Percentiles rank a stretch among this genome's conserved stretches.
Conservation (phyloP, 2,113 vertebrate genomes). For the Numenius arquata region DNA sequence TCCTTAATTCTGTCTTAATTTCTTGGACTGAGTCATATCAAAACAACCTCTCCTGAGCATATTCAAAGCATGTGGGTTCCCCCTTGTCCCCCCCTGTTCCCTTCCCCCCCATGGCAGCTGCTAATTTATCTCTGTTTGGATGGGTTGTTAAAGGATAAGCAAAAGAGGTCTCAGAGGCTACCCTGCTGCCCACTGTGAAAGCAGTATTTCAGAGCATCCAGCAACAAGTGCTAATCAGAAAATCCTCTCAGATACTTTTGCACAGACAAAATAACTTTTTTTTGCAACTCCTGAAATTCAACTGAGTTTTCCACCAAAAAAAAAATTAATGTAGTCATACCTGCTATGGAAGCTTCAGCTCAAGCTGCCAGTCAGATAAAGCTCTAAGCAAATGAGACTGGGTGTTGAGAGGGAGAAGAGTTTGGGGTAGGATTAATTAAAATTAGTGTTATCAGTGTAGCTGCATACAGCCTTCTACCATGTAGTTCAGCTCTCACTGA, state of each 20-base stretch:
- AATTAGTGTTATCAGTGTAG: slow-evolving; percentile 8
- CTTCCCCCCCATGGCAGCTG: not conserved
- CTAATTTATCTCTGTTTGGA: not conserved
- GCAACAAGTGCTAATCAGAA: not conserved
- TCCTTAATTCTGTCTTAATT: not conserved
- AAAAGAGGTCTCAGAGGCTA: not conserved
- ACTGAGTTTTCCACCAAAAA: not conserved
- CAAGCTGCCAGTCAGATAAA: not conserved
- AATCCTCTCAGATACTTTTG: not conserved
- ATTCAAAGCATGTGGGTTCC: not conserved
- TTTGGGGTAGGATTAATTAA: slow-evolving; percentile 35
- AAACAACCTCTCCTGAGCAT: not conserved
- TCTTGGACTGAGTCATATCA: not conserved
- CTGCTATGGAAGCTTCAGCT: not conserved
- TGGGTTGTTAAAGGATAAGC: not conserved
- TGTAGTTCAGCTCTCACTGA: not conserved
- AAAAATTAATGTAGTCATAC: not conserved
- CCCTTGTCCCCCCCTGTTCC: too few species aligned
- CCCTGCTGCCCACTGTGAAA: not conserved
- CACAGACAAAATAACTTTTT: not conserved
- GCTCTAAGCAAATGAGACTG: not conserved
- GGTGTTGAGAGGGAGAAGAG: not conserved
- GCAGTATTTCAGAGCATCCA: not conserved
- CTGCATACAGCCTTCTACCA: not conserved
- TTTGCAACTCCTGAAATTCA: not conserved